phyloP scores from a whole-genome alignment of 2,113 vertebrate species.

The Peromyscus maniculatus region DNA sequence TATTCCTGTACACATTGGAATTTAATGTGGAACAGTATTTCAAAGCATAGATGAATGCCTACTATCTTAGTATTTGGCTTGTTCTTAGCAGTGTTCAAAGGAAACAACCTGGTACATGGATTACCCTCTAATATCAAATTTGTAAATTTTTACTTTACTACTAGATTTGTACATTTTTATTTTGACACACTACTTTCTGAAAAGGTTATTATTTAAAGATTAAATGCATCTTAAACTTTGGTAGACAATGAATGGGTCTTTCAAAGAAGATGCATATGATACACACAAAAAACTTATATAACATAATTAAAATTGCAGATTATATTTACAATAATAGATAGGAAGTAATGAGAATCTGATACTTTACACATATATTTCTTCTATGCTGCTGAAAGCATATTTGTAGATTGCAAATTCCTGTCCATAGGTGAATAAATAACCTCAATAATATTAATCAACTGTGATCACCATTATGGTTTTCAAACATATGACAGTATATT shows the following conservation, averaged over 20 bases:
- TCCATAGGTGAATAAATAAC: neutral
- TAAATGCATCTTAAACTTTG: slow-evolving; percentile 6
- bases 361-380: neutral
- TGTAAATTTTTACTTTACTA: neutral
- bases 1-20: neutral
- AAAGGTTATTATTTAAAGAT: slow-evolving; percentile 32
- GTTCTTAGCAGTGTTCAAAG: slow-evolving; percentile 19
- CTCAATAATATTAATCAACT: neutral
- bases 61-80: neutral
- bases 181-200: slow-evolving; percentile 12
- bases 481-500: neutral
- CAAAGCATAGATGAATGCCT: neutral
- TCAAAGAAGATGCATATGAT: neutral
- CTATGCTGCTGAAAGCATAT: neutral
- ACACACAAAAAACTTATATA: neutral
- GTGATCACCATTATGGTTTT: neutral
- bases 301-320: neutral
- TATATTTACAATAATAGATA: neutral
- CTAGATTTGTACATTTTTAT: neutral
- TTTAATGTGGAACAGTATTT: neutral
- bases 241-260: neutral
- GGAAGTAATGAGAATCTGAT: neutral
- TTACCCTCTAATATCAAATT: neutral
- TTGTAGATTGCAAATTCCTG: neutral
- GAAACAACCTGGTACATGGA: neutral